Base-by-base conservation (phyloP, 2,113 vertebrate genomes). In the Corapipo altera region DNA sequence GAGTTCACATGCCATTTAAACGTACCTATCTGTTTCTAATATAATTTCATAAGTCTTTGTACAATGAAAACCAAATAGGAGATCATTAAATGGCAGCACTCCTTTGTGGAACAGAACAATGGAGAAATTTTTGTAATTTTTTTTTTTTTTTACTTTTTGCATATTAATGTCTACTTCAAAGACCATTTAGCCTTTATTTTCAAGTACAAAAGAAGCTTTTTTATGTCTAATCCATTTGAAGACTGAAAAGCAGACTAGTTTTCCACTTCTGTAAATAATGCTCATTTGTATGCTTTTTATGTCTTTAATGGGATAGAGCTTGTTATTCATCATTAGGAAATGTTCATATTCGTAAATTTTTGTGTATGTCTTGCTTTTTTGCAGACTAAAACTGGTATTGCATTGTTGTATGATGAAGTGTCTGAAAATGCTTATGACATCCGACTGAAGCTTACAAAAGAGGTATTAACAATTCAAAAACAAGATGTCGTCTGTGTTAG, bases 331-430 rank as follows among this genome's bases (percentile, higher is more conserved):
- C 24, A 55, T 65, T 62, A 35, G 33, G 33, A 94, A 85, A 26
- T 30, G 33, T 48, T 89, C 3, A 6, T 70, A 16, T 16, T 52
- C 54, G 86, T 91, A 61, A 67, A 9, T 61, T 73, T 88, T 62
- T 94, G 5, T 91, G 52, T 85, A 72, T 80, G 14, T 43, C 65
- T 73, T 97, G 39, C 93, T 91, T 97, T 96, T 97, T 96, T 52
- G 22, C 98, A 99, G 99, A 98, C 97, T 87, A 99, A 99, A 98
- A 99, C 98, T 75, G 98, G 99, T 96, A 98, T 99, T 81, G 99
- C 98, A 85, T 96, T 99, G 94, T 94, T 99, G 86, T 99, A 98
- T 95, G 98, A 98, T 64, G 98, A 99, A 94, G 98, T 96, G 74
- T 98, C 97, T 27, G 98, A 98, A 96, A 99, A 99, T 92, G 97